Evolutionary conservation across 2,797 vertebrate genomes (phyloP).

Genomic region (Xenops minutus): DNA sequence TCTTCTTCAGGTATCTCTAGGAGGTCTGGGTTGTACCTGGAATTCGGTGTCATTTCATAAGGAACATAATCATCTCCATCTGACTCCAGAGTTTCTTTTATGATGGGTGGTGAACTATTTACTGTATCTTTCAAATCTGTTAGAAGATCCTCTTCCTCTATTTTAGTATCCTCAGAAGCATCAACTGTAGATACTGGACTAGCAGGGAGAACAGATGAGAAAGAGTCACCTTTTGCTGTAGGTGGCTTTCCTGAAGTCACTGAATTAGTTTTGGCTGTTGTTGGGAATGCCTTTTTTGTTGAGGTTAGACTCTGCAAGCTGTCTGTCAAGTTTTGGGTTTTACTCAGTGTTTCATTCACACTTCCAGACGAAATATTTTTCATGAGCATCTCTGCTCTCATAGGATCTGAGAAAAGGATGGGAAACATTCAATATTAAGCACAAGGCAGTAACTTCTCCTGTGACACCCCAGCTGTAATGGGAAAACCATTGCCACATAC

Average conservation of each 20-base stretch:
- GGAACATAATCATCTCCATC: slow-evolving; percentile 64
- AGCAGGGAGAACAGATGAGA: background rate
- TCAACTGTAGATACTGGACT: slow-evolving; percentile 9
- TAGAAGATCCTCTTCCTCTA: slow-evolving; percentile 74
- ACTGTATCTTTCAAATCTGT: slow-evolving; percentile 36
- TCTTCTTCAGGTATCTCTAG: slow-evolving; percentile 54
- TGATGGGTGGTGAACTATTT: slow-evolving; percentile 54
- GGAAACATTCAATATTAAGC: background rate
- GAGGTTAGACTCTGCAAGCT: background rate
- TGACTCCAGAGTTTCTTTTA: slow-evolving; percentile 62
- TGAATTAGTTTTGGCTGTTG: background rate
- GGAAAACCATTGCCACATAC: background rate
- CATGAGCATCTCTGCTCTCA: fast-evolving
- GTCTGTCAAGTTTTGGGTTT: background rate
- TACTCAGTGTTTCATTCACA: slow-evolving; percentile 24
- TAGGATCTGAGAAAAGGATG: background rate
- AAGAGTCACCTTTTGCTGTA: background rate
- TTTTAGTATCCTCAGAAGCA: slow-evolving; percentile 63
- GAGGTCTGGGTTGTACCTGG: slow-evolving; percentile 47
- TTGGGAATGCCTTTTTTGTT: background rate
- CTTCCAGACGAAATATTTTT: background rate
- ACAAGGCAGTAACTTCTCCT: background rate
- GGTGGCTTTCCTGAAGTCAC: background rate
- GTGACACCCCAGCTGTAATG: background rate
- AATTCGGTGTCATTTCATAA: slow-evolving; percentile 56